Evolutionary conservation across 2,113 vertebrate genomes (phyloP), one percentile per base, ranked within the genome.

Genomic region (Stomatorhinus ivindoensis): DNA sequence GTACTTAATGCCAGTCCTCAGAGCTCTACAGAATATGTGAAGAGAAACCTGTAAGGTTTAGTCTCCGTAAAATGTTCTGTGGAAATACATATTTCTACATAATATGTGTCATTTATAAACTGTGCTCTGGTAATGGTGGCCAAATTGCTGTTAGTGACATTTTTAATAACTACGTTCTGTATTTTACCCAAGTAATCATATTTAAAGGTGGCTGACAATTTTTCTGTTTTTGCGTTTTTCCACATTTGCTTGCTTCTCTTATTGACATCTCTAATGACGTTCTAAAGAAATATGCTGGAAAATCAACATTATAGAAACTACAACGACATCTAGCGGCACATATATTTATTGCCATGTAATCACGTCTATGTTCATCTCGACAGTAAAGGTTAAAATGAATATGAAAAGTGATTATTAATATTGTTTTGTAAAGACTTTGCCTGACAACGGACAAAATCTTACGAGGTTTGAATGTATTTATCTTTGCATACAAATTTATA

Each of bases 311-410:
- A 50, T 21, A 65, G 55, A 35, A 17, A n/a, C 87, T 55, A 51
- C 88, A 53, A 39, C 19, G 90, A 55, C 90, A 88, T 90, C 90
- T 90, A 47, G 83, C 73, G 90, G 58, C 4, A 50, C 46, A 39
- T 17, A 24, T 65, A 47, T 50, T 19, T 88, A 84, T 51, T 85
- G 35, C 7, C 17, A 51, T n/a, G 44, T 5, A 86, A 89, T 44
- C 42, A 8, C 31, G 8, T 44, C 19, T 82, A 42, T 24, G 39
- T 39, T 39, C 39, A 82, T 82, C 39, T 82, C 61, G 27, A 31
- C 27, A 69, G 76, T 19, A 39, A 82, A 82, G 15, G 21, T 80
- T 80, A 4, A 80, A 76, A 80, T 42, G 11, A 31, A 80, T 42
- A 19, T 80, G 39, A 80, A 35, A 80, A 6, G 2, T 5, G 15